Conservation (phyloP, 2,797 vertebrate genomes). For the Knipowitschia caucasica region DNA sequence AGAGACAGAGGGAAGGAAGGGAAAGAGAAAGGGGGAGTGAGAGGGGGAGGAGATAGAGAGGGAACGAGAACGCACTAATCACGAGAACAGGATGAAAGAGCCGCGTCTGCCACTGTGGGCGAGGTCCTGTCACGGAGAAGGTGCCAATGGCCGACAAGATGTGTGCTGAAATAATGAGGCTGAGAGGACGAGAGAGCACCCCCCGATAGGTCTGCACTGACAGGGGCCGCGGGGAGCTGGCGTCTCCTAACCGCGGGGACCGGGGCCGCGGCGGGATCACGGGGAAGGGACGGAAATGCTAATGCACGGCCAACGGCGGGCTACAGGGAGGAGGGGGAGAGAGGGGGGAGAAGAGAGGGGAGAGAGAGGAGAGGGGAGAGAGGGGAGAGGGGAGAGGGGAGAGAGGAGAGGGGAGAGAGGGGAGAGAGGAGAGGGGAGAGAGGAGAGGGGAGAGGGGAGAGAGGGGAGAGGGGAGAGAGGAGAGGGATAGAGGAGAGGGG, state of each 20-base stretch:
- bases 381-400: too few relatives aligned
- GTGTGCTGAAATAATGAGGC: constrained; percentile 57
- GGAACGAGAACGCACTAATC: too few relatives aligned
- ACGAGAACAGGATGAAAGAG: constrained; percentile 7
- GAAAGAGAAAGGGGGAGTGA: too few relatives aligned
- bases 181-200: constrained; percentile 41
- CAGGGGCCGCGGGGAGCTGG: constrained; percentile 17
- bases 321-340: not conserved
- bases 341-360: not conserved
- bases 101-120: not conserved
- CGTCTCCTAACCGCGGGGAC: constrained; percentile 17
- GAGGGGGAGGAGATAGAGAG: too few relatives aligned
- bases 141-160: constrained; percentile 58
- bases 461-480: too few relatives aligned
- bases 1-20: too few relatives aligned
- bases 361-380: too few relatives aligned
- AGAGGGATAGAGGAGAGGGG: too few relatives aligned
- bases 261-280: constrained; percentile 13
- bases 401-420: too few relatives aligned
- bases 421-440: too few relatives aligned
- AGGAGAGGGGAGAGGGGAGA: too few relatives aligned
- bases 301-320: not conserved
- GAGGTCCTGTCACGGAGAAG: constrained; percentile 20
- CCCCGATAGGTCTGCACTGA: constrained; percentile 33
- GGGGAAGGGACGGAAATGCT: constrained; percentile 14